Evolutionary conservation across 2,888 invertebrate species (phyloP).

Genomic region (Apamea sordens): DNA sequence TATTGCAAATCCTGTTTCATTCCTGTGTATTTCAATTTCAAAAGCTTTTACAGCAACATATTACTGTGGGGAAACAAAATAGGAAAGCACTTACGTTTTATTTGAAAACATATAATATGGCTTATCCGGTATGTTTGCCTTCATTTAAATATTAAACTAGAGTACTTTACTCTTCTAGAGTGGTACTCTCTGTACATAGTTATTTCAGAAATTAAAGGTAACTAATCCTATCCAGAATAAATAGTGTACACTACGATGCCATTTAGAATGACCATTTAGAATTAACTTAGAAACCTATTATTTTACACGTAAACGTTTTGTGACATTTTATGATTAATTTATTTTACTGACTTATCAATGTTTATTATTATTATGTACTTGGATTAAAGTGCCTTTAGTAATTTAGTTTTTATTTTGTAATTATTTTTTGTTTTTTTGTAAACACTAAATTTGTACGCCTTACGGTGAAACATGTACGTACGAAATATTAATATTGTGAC

Average conservation of each 20-base stretch:
- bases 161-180: background rate
- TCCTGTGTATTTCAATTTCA: slow-evolving; percentile 60
- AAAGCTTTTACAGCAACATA: slow-evolving; percentile 34
- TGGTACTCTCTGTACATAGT: background rate
- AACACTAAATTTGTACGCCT: no score
- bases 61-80: slow-evolving; percentile 27
- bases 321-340: no score
- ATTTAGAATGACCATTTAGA: background rate
- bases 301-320: background rate
- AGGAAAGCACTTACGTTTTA: slow-evolving; percentile 22
- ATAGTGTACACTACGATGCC: background rate
- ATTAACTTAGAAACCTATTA: background rate
- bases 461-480: no score
- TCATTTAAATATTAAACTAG: slow-evolving; percentile 9
- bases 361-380: no score
- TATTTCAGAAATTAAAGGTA: background rate
- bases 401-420: no score
- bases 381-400: no score
- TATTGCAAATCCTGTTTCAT: slow-evolving; percentile 59
- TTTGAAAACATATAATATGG: slow-evolving; percentile 16
- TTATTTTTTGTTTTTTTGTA: no score
- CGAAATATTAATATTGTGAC: no score
- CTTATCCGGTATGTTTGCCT: background rate
- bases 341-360: no score
- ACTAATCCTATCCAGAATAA: background rate